phyloP scores from a whole-genome alignment of 2,888 invertebrate species.

The Falcaria lacertinaria region DNA sequence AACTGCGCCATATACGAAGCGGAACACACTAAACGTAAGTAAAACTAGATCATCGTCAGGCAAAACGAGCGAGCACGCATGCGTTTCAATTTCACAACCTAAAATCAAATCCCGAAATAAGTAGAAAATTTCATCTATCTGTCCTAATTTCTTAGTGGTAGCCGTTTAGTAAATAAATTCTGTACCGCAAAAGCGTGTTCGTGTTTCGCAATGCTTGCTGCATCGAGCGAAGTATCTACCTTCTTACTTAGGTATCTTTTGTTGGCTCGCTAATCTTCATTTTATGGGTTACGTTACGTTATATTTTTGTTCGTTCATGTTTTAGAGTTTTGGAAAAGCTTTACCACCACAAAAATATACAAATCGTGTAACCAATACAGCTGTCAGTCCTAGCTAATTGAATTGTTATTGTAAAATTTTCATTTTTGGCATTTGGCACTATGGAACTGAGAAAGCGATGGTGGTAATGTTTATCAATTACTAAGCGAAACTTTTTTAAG shows the following conservation, averaged over 20 bases:
- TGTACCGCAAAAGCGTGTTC: neutral
- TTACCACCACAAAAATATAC: too few relatives aligned
- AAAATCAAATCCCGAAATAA: constrained; percentile 40
- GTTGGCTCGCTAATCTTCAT: too few relatives aligned
- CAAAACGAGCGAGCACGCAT: constrained; percentile 26
- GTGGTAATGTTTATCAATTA: too few relatives aligned
- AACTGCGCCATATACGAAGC: constrained; percentile 24
- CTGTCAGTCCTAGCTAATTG: neutral
- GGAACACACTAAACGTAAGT: constrained; percentile 27
- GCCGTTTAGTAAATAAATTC: too few relatives aligned
- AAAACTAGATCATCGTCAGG: constrained; percentile 30
- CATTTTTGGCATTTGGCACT: neutral
- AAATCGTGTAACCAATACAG: neutral
- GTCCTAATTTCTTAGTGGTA: constrained; percentile 21
- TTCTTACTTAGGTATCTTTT: too few relatives aligned
- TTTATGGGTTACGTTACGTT: too few relatives aligned
- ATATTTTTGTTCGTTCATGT: too few relatives aligned
- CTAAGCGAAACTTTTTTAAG: too few relatives aligned
- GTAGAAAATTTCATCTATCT: constrained; percentile 30
- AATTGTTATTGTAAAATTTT: neutral
- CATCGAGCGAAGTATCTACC: too few relatives aligned
- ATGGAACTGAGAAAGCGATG: neutral
- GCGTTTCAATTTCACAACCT: constrained; percentile 36
- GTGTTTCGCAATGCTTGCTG: neutral
- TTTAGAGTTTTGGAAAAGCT: too few relatives aligned